Evolutionary conservation across 1,140 invertebrate genomes (phyloP), one percentile per base, ranked within the genome.

Genomic region (Atta cephalotes): DNA sequence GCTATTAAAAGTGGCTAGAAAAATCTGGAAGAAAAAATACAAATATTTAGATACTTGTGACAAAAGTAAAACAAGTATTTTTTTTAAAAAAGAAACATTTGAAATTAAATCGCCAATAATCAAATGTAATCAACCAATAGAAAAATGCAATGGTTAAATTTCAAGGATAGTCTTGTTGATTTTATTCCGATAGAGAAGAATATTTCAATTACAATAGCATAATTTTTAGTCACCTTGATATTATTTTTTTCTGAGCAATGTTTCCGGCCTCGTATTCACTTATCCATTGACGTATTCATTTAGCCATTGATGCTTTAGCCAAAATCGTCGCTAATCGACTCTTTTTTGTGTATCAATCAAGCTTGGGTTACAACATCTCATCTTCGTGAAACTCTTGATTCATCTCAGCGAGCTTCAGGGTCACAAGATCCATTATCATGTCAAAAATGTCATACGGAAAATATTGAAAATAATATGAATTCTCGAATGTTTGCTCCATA

Each of bases 341-440:
- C 91, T 93, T 95, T 95, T 95, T 95, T 95, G 95, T 95, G 45
- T 89, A 25, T 84, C 94, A 95, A 95, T 95, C 88, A 93, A 94
- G 94, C 94, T 95, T 89, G 91, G 88, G 91, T 95, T 95, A 94
- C 93, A 91, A 86, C 93, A 93, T 95, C 93, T 93, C 94, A 95
- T 94, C 94, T 95, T 95, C 94, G 91, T 89, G 90, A 51, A 51
- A 51, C 82, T 79, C 88, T 84, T 84, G 74, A 84, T 76, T 71
- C 31, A 18, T 45, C 31, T 2, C 18, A 14, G 25, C 14, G 5
- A 35, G 6, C 9, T 39, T 84, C 80, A 84, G 49, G 80, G 80
- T 60, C 70, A 74, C 5, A 12, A 84, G 49, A 51, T 84, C 49
- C n/a, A 56, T 45, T 21, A 25, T 12, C 28, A 56, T 39, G 25